Conservation (phyloP, 1,140 invertebrate species). For the Macrotrachela quadricornifera region DNA sequence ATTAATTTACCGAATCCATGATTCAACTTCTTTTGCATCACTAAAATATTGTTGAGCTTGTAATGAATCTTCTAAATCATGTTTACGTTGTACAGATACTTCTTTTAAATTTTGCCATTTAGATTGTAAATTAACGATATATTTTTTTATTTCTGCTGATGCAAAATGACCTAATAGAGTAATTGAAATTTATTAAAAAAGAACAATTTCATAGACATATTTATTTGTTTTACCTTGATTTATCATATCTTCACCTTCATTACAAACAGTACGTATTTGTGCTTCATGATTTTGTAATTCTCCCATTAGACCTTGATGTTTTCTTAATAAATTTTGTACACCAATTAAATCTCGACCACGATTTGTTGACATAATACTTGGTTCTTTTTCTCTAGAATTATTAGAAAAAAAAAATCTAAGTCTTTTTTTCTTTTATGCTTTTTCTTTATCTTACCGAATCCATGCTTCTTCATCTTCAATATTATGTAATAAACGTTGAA, state of each 20-base stretch:
- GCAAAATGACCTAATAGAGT: slow-evolving; percentile 56
- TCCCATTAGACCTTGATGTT: slow-evolving; percentile 86
- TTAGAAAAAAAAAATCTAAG: too few relatives aligned
- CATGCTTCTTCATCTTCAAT: slow-evolving; percentile 95
- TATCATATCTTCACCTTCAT: slow-evolving; percentile 66
- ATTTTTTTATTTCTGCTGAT: slow-evolving; percentile 60
- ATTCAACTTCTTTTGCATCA: slow-evolving; percentile 92
- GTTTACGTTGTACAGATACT: slow-evolving; percentile 53
- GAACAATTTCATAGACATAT: slow-evolving; percentile 65
- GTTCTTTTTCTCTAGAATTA: slow-evolving; percentile 69
- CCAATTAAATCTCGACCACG: slow-evolving; percentile 79
- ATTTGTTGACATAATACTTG: slow-evolving; percentile 86
- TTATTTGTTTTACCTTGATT: slow-evolving; percentile 39
- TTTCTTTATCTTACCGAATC: slow-evolving; percentile 42
- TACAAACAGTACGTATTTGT: slow-evolving; percentile 66
- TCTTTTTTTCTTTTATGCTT: too few relatives aligned
- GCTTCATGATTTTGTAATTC: slow-evolving; percentile 92
- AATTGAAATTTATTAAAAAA: too few relatives aligned
- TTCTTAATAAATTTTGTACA: slow-evolving; percentile 95
- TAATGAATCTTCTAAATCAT: slow-evolving; percentile 87
- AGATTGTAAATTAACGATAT: slow-evolving; percentile 53
- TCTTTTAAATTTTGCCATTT: slow-evolving; percentile 68
- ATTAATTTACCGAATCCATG: slow-evolving; percentile 60
- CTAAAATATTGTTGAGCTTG: slow-evolving; percentile 97
- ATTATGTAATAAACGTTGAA: slow-evolving; percentile 87